phyloP scores from a whole-genome alignment of 1,140 invertebrate species.

The Meteorus sp. region DNA sequence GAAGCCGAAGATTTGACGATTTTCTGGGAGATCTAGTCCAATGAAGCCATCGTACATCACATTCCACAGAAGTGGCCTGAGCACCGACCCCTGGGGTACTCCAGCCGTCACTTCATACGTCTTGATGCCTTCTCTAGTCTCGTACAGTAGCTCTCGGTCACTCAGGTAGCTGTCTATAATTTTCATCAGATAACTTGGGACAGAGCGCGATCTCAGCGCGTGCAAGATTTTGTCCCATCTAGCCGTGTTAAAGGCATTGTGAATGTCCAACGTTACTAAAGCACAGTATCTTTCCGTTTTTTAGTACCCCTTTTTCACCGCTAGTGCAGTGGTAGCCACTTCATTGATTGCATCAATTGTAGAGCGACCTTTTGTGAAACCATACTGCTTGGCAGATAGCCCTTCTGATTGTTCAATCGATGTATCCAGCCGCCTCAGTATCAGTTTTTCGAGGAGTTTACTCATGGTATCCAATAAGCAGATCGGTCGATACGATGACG shows the following conservation, averaged over 20 bases:
- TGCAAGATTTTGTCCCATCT: constrained; percentile 29
- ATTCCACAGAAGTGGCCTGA: constrained; percentile 41
- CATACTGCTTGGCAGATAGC: constrained; percentile 38
- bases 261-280: constrained; percentile 29
- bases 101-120: constrained; percentile 14
- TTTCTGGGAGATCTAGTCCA: constrained; percentile 20
- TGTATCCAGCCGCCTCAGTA: constrained; percentile 24
- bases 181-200: constrained; percentile 17
- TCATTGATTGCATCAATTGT: constrained; percentile 40
- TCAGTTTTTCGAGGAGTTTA: constrained; percentile 32
- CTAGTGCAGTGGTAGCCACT: constrained; percentile 19
- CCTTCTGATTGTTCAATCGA: constrained; percentile 14
- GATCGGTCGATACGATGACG: constrained; percentile 30
- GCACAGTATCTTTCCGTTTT: background rate
- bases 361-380: constrained; percentile 38
- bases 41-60: constrained; percentile 38
- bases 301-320: background rate
- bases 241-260: constrained; percentile 36
- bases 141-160: constrained; percentile 13
- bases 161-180: constrained; percentile 29
- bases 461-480: constrained; percentile 34
- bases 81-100: constrained; percentile 36
- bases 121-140: background rate
- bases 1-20: constrained; percentile 25
- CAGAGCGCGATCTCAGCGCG: constrained; percentile 24